Evolutionary conservation across 2,113 vertebrate genomes (phyloP), one percentile per base, ranked within the genome.

Genomic region (Thinocorus orbignyianus): DNA sequence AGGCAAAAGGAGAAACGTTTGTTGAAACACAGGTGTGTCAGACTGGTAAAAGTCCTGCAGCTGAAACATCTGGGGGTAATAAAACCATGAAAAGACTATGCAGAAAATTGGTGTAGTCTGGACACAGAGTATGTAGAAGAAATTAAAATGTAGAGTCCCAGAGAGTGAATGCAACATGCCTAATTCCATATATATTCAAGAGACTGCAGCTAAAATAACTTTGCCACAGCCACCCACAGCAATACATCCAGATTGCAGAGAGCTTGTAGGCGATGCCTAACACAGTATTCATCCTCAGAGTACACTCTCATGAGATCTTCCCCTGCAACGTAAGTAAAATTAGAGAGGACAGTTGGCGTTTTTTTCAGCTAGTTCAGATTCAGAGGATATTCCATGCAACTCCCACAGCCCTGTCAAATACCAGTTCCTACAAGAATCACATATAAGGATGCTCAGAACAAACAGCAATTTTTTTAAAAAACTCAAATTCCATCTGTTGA

Each of bases 401-500:
- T 92, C 84, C 74, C 84, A 62, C 41, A 86, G 82, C 62, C 71
- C 88, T 81, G 88, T 65, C 90, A 96, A 95, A 91, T 88, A 91
- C 49, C 92, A 92, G 81, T 90, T 96, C 93, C 93, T 96, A 80
- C 54, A 87, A 90, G 86, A 91, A 96, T 92, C 90, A 73, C 54
- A 91, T 30, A 81, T 35, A 77, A 86, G 78, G 78, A 92, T 73
- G 76, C 72, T 90, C 65, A 86, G 72, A 95, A 94, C 80, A 88
- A 88, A 91, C 61, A 87, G 13, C 23, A 54, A 68, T 70, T 82
- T 77, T 77, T 46, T 46, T 16, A 66, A 62, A 79, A 92, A 78
- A 79, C 88, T 71, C 48, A 57, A 96, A 91, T 92, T 93, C 88
- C 88, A 91, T 95, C 74, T 95, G 84, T 86, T 95, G 93, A 90